These are phyloP conservation scores for Arctopsyche grandis DNA, from an alignment of 1,140 invertebrate genomes.

Conservation along the genomic window DNA sequence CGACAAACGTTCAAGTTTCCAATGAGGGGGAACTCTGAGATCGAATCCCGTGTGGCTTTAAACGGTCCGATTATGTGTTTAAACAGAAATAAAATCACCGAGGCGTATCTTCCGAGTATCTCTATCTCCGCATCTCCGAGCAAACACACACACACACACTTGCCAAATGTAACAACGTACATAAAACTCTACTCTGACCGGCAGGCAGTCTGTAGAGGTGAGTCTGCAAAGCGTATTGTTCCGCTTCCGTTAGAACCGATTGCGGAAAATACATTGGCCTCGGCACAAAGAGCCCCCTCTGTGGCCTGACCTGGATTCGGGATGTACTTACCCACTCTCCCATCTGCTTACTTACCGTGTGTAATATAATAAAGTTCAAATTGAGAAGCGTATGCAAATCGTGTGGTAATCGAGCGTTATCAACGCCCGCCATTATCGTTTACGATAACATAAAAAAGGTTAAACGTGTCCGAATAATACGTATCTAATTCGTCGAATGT, in stretches of 20 bases:
- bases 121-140: slow-evolving; percentile 26
- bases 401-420: slow-evolving; percentile 13
- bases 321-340: neutral
- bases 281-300: slow-evolving; percentile 23
- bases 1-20: neutral
- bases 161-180: slow-evolving; percentile 35
- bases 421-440: slow-evolving; percentile 22
- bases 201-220: slow-evolving; percentile 19
- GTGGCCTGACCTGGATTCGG: neutral
- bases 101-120: no score
- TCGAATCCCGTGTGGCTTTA: slow-evolving; percentile 10
- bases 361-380: neutral
- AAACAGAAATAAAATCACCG: slow-evolving; percentile 32
- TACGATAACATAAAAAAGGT: slow-evolving; percentile 13
- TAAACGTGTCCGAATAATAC: slow-evolving; percentile 7
- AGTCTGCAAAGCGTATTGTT: slow-evolving; percentile 39
- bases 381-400: slow-evolving; percentile 10
- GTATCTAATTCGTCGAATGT: slow-evolving; percentile 4
- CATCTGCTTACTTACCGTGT: neutral
- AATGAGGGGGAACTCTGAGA: neutral
- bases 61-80: slow-evolving; percentile 19
- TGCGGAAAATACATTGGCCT: slow-evolving; percentile 32
- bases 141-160: neutral
- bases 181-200: slow-evolving; percentile 4
- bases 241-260: slow-evolving; percentile 34